Base-by-base conservation (phyloP, 1,140 invertebrate genomes). In the Myzus persicae region DNA sequence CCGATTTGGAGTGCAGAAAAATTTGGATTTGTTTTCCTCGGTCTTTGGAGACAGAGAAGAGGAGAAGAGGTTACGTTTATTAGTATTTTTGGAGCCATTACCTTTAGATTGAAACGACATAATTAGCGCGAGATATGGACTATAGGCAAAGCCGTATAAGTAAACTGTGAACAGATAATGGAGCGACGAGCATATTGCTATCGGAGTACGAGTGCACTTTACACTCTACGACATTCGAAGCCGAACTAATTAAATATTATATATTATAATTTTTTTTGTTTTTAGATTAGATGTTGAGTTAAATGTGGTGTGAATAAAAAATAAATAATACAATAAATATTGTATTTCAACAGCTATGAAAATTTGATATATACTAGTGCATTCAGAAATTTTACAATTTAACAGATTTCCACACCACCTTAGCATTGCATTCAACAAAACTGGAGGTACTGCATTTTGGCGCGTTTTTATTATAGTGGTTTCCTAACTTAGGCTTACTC, bases 321-420 rank as follows among this genome's bases (percentile, higher is more conserved):
- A 44, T 44, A 44, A 44, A 44, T 44, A 44, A 44, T 44, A 44
- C 42, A 44, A 44, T 44, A 44, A 44, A 44, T 44, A 44, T 44
- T 44, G 42, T 44, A 44, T 48, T 48, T 54, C 24, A 54, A 54
- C 24, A 26, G 51, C 26, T 54, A 54, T 54, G 51, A 11, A 54
- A 26, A 26, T 26, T 54, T 54, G 9, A 54, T 54, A 54, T 54
- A 26, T 7, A 26, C 51, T 54, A 54, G 51, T 54, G 20, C 9
- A 54, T 24, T 54, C 20, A 54, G 24, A 54, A 0, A 54, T 54
- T 54, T 51, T 51, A 51, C 20, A 51, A 22, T 51, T 54, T 54
- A 54, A 54, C 51, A 76, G 59, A 76, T 76, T 76, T 76, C 31
- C 59, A 76, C 59, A 76, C 59, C 59, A 76, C 59, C 59, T 76